These are phyloP conservation scores for Drosophila teissieri DNA, from an alignment of 1,140 invertebrate species.

Conservation along the genomic window DNA sequence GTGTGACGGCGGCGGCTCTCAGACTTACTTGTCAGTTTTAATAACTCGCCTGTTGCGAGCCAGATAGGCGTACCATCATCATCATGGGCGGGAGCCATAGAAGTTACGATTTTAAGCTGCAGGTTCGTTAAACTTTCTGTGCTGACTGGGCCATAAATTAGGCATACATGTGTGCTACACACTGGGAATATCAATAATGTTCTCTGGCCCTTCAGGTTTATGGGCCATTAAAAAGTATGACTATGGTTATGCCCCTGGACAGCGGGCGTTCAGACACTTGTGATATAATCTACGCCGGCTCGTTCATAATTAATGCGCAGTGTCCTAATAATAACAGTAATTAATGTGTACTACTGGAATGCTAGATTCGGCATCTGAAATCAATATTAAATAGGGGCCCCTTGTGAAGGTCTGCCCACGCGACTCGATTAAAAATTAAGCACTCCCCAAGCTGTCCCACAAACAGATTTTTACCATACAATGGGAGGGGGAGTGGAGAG, in stretches of 20 bases:
- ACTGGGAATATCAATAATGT: slow-evolving; percentile 45
- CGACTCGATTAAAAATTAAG: slow-evolving; percentile 54
- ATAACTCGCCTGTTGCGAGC: slow-evolving; percentile 30
- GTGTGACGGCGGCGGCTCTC: slow-evolving; percentile 7
- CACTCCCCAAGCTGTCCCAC: slow-evolving; percentile 18
- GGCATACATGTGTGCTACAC: slow-evolving; percentile 22
- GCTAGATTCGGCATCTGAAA: slow-evolving; percentile 44
- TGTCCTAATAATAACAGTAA: slow-evolving; percentile 74
- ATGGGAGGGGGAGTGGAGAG: slow-evolving; percentile 25
- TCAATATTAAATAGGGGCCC: slow-evolving; percentile 52
- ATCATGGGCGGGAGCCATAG: slow-evolving; percentile 34
- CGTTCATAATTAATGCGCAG: slow-evolving; percentile 68
- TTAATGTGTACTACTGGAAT: slow-evolving; percentile 60
- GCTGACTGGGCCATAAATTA: slow-evolving; percentile 58
- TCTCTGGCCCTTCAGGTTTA: slow-evolving; percentile 16
- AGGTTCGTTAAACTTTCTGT: slow-evolving; percentile 66
- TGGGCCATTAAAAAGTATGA: slow-evolving; percentile 69
- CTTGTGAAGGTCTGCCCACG: slow-evolving; percentile 50
- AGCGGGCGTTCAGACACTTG: slow-evolving; percentile 35
- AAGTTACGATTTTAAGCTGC: slow-evolving; percentile 53
- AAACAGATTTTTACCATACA: slow-evolving; percentile 20
- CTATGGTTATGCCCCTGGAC: slow-evolving; percentile 20
- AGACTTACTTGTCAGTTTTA: slow-evolving; percentile 43
- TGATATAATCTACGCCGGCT: slow-evolving; percentile 60
- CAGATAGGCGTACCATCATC: slow-evolving; percentile 18